Conservation (phyloP, 2,888 invertebrate species). For the Melipona bicolor region DNA sequence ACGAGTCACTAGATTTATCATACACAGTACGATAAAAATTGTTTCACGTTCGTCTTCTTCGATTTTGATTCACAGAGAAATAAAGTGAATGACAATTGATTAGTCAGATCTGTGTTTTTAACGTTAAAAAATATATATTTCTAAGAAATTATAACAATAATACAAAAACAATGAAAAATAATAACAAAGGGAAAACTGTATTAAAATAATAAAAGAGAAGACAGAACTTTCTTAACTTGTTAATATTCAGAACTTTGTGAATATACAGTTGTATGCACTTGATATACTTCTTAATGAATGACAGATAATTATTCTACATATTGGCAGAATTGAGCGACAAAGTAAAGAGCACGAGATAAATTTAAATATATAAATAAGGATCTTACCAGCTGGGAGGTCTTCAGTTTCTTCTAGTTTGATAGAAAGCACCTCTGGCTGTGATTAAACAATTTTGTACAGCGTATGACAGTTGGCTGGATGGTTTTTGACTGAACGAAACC, state of each 20-base stretch:
- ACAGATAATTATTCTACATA: background rate
- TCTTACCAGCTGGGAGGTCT: constrained; percentile 16
- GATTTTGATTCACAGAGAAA: no score
- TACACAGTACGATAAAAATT: no score
- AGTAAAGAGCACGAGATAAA: background rate
- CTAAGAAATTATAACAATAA: background rate
- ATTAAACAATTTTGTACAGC: constrained; percentile 25
- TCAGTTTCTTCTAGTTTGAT: background rate
- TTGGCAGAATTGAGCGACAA: background rate
- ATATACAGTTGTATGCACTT: background rate
- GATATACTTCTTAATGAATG: background rate
- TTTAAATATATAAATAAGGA: background rate
- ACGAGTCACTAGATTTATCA: background rate
- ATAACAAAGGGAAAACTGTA: no score
- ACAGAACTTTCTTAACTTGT: background rate
- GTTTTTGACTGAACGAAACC: constrained; percentile 62
- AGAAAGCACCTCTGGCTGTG: background rate
- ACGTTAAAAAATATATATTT: background rate
- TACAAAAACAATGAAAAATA: no score
- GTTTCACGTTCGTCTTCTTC: background rate
- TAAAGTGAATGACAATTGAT: background rate
- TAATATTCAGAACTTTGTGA: background rate
- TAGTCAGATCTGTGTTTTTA: no score
- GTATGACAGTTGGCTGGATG: constrained; percentile 47
- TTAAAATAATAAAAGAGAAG: background rate